Evolutionary conservation across 2,888 invertebrate species (phyloP), one percentile per base, ranked within the genome.

Genomic region (Nemotelus pantherinus): DNA sequence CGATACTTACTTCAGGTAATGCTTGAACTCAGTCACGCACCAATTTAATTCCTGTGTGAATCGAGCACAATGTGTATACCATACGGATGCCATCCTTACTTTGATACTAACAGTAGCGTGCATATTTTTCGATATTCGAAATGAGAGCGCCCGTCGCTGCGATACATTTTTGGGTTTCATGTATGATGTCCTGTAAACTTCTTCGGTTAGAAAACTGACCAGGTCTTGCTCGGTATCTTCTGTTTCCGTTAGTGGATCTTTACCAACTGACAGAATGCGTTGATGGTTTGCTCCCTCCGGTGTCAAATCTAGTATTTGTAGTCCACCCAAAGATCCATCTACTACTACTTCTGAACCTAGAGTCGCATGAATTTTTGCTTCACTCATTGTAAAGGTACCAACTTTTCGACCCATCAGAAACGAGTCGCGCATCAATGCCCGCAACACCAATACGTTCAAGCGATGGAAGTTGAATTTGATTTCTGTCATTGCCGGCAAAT

Each of bases 391-490:
- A 39, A 97, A 95, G 0, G 97, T 98, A 78, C 97, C 97, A 79
- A 98, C 95, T 89, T 98, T 98, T 81, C 93, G 91, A 0, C 95
- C 96, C 48, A 92, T 89, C 71, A 93, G 87, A 81, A 89, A 88
- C 63, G 92, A 92, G 80, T 93, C 93, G 81, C 91, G 92, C 83
- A 93, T 89, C 0, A 94, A 91, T 0, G 95, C 95, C 78, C 97
- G 90, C 80, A 98, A 88, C 80, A 98, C 89, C 77, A 98, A 88
- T 79, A 98, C 93, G 86, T 96, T 97, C 78, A 98, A 88, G 9
- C 97, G 91, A 86, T 96, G 95, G 86, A 98, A 98, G 86, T 98
- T 97, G 84, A 98, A 97, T 44, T 94, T 94, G 44, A 97, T 90
- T 88, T 96, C 94, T 1, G 94, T 94, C 81, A 93, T 90, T 39